Evolutionary conservation across 2,888 invertebrate species (phyloP).

Genomic region (Eremobia ochroleuca): DNA sequence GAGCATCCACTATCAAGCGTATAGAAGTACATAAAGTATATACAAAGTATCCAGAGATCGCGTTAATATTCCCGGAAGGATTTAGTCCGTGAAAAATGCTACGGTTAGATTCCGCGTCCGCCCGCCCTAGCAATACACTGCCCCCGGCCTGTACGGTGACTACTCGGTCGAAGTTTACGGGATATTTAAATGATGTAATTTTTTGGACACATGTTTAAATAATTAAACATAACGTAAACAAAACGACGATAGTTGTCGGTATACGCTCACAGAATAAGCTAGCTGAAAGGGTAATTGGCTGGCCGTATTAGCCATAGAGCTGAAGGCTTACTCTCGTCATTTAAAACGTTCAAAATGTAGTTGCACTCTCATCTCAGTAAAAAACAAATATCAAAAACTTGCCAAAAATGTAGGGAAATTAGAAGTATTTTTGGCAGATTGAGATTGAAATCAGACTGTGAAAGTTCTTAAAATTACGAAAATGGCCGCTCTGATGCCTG

Average conservation of each 20-base stretch:
- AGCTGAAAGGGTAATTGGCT: background rate
- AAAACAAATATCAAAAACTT: no score
- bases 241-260: background rate
- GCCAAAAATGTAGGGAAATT: no score
- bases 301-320: background rate
- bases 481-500: no score
- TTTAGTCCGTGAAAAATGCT: slow-evolving; percentile 70
- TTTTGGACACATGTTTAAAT: background rate
- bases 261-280: background rate
- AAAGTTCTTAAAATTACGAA: no score
- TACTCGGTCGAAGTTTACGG: background rate
- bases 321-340: no score
- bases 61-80: slow-evolving; percentile 69
- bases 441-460: no score
- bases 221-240: background rate
- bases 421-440: no score
- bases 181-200: slow-evolving; percentile 10
- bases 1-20: slow-evolving; percentile 31
- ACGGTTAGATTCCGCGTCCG: slow-evolving; percentile 68
- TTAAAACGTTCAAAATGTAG: no score
- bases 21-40: slow-evolving; percentile 44
- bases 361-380: no score
- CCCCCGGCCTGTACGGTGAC: slow-evolving; percentile 28
- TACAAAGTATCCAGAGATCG: slow-evolving; percentile 63
- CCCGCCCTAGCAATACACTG: slow-evolving; percentile 58